These are phyloP conservation scores for Apolygus lucorum DNA, from an alignment of 1,140 invertebrate genomes.

Conservation along the genomic window DNA sequence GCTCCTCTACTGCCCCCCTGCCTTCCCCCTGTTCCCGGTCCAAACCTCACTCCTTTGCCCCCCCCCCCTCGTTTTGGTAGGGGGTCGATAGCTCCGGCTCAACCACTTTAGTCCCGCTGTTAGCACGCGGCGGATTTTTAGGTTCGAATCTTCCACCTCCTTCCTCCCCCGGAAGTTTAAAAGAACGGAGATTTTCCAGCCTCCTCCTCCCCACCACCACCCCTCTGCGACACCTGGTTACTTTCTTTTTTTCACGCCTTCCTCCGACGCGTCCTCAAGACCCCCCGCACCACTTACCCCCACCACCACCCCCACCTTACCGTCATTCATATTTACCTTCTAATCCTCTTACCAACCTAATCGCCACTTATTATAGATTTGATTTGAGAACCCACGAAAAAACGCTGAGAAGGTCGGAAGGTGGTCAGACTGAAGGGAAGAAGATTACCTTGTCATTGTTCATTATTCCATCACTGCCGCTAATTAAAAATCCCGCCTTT, in stretches of 20 bases:
- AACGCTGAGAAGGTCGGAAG: neutral
- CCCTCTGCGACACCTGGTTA: neutral
- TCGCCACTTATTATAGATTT: neutral
- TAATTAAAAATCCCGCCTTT: neutral
- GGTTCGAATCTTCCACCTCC: neutral
- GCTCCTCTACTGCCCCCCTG: too few relatives aligned
- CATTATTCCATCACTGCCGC: neutral
- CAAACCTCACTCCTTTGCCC: too few relatives aligned
- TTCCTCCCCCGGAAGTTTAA: neutral
- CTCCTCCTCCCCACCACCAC: neutral
- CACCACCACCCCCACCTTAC: neutral
- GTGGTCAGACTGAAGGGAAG: neutral
- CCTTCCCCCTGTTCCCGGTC: too few relatives aligned
- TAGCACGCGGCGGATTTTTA: neutral
- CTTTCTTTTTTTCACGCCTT: neutral
- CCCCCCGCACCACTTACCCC: neutral
- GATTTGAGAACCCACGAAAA: neutral
- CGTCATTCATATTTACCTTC: neutral
- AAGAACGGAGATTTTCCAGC: neutral
- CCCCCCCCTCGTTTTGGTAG: neutral
- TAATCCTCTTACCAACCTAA: neutral
- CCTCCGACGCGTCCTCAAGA: neutral
- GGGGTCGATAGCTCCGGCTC: neutral
- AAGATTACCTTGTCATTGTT: conserved; percentile 9
- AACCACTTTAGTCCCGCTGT: neutral